Percentiles rank a stretch among this genome's conserved stretches.
phyloP scores from a whole-genome alignment of 1,140 invertebrate genomes.

The Drosophila persimilis region DNA sequence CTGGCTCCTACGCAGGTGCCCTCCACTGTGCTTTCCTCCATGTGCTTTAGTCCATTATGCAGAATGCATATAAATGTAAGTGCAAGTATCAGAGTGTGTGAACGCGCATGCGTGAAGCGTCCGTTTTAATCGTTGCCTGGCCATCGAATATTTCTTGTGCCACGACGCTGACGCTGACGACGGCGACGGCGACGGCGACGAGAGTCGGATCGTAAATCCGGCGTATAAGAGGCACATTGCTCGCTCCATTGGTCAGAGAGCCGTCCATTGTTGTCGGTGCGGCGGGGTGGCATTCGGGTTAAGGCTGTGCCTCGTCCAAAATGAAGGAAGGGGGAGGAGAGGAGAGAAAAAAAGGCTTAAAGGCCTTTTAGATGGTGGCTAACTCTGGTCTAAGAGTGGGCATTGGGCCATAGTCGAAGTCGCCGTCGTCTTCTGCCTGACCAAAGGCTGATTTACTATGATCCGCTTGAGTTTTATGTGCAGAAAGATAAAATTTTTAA shows the following conservation, averaged over 20 bases:
- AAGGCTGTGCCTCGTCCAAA: neutral
- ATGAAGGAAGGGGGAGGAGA: neutral
- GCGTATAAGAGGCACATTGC: slow-evolving; percentile 73
- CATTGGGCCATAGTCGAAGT: slow-evolving; percentile 25
- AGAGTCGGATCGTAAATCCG: slow-evolving; percentile 74
- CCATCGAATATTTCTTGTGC: slow-evolving; percentile 79
- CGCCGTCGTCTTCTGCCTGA: slow-evolving; percentile 50
- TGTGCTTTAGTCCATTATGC: slow-evolving; percentile 53
- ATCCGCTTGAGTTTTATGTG: slow-evolving; percentile 81
- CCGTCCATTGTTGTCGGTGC: slow-evolving; percentile 56
- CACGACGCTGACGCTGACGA: slow-evolving; percentile 55
- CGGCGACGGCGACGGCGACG: slow-evolving; percentile 29
- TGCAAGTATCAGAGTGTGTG: slow-evolving; percentile 50
- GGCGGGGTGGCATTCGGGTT: slow-evolving; percentile 29
- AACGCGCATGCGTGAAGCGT: slow-evolving; percentile 79
- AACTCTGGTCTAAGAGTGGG: slow-evolving; percentile 44
- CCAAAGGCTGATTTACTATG: slow-evolving; percentile 82
- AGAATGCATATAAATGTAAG: slow-evolving; percentile 50
- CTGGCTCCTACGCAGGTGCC: neutral
- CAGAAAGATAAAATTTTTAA: slow-evolving; percentile 81
- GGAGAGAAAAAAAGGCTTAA: slow-evolving; percentile 20
- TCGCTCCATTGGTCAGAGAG: slow-evolving; percentile 58
- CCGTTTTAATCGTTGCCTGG: slow-evolving; percentile 79
- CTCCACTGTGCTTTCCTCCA: slow-evolving; percentile 25
- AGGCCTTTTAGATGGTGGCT: slow-evolving; percentile 42